Percentiles rank a stretch among this genome's conserved stretches.
phyloP scores from a whole-genome alignment of 2,113 vertebrate species.

The Elaphurus davidianus region DNA sequence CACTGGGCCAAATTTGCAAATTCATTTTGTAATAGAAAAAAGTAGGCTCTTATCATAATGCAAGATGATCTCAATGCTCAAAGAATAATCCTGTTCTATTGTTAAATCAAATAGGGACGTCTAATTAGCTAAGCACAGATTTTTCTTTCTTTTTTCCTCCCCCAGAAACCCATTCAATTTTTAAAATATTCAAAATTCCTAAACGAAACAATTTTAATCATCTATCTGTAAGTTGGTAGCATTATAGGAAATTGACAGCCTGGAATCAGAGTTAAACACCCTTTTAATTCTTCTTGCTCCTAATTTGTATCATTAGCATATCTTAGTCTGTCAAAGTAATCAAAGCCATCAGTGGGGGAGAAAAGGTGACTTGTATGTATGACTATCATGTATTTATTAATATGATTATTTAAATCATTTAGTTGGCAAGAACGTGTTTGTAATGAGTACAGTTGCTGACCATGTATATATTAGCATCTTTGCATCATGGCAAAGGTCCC shows the following conservation, averaged over 20 bases:
- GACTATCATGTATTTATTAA: slow-evolving; percentile 67
- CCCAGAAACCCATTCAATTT: slow-evolving; percentile 73
- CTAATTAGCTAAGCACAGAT: slow-evolving; percentile 71
- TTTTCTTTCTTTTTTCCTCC: slow-evolving; percentile 71
- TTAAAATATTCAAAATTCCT: slow-evolving; percentile 78
- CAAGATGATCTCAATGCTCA: slow-evolving; percentile 12
- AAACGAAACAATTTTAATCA: slow-evolving; percentile 76
- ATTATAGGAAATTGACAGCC: slow-evolving; percentile 77
- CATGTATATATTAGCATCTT: background rate
- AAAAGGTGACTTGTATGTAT: slow-evolving; percentile 72
- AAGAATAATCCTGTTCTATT: slow-evolving; percentile 64
- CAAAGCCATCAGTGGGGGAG: slow-evolving; percentile 71
- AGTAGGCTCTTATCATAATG: slow-evolving; percentile 12
- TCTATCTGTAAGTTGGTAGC: slow-evolving; percentile 77
- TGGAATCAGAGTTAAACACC: slow-evolving; percentile 75
- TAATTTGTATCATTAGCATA: slow-evolving; percentile 79
- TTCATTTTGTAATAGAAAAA: background rate
- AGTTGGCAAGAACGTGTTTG: background rate
- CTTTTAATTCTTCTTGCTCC: slow-evolving; percentile 76
- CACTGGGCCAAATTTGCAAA: background rate
- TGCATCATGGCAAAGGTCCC: background rate
- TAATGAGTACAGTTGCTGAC: background rate
- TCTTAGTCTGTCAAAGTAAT: slow-evolving; percentile 80
- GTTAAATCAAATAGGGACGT: slow-evolving; percentile 63
- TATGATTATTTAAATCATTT: slow-evolving; percentile 54